Evolutionary conservation across 2,888 invertebrate species (phyloP), one percentile per base, ranked within the genome.

Genomic region (Dicycla oo): DNA sequence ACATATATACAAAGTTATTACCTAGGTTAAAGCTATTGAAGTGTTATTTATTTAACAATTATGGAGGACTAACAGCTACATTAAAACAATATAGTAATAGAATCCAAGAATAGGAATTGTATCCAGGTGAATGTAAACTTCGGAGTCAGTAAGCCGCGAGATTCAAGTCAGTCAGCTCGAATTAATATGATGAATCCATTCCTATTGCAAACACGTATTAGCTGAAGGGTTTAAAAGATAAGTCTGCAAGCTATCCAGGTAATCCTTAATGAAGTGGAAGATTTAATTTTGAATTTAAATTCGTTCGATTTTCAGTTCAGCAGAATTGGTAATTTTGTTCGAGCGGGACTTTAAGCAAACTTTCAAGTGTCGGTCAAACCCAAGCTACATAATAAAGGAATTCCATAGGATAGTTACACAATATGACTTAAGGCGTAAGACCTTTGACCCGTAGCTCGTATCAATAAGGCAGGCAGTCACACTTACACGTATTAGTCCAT

Each of bases 121-220:
- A 40, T 64, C 30, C 30, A 71, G 76, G 63, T 64, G 53, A 68
- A 67, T 64, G 43, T 53, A 62, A 54, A 75, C 75, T 47, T 62
- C n/a, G 30, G 23, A 80, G 71, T 75, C 61, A 68, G 71, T 61
- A 76, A 79, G 56, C 72, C 76, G 70, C 70, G 71, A 68, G 75
- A 54, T 66, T 66, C 23, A 58, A 73, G 54, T 56, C 76, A 75
- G 43, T 65, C 64, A 62, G 53, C 43, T 64, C 11, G 76, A 80
- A 80, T 43, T 80, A 80, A 79, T 62, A 11, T 76, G 76, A 71
- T 76, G 56, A 80, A 76, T 75, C 63, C 80, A 80, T 78, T 78
- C 34, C 66, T 67, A 78, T 53, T 75, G 30, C 54, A 47, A 64
- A 68, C 77, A 78, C 62, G 78, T 77, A 64, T 73, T 68, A 65